Evolutionary conservation across 2,888 invertebrate species (phyloP).

Genomic region (Synergus japonicus): DNA sequence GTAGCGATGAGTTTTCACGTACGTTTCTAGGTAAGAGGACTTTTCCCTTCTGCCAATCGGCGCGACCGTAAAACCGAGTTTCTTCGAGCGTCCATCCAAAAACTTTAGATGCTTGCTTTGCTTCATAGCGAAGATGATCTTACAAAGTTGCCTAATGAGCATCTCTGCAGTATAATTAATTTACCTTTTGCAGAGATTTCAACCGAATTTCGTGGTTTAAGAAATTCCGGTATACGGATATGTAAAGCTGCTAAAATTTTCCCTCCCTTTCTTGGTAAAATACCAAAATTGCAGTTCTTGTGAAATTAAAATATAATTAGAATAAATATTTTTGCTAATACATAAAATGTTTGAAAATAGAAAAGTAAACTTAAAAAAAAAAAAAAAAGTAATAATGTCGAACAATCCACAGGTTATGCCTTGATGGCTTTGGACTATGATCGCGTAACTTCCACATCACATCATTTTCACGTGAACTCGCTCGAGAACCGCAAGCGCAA

Average conservation of each 20-base stretch:
- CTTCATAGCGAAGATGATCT: neutral
- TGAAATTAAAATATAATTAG: too few species aligned
- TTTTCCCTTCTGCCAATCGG: slow-evolving; percentile 8
- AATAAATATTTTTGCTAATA: too few species aligned
- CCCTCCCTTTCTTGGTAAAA: neutral
- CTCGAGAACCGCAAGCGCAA: slow-evolving; percentile 28
- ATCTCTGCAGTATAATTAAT: neutral
- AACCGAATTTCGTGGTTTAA: neutral
- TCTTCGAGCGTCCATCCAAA: slow-evolving; percentile 1
- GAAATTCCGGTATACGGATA: neutral
- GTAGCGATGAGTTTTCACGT: slow-evolving; percentile 23
- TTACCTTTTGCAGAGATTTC: neutral
- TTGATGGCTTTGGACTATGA: neutral
- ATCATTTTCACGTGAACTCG: slow-evolving; percentile 33
- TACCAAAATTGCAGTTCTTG: too few species aligned
- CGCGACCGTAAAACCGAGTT: slow-evolving; percentile 25
- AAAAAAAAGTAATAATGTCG: neutral
- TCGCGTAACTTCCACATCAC: slow-evolving; percentile 12
- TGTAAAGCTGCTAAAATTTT: neutral
- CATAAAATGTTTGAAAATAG: too few species aligned
- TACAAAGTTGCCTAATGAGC: neutral
- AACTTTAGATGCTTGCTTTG: slow-evolving; percentile 25
- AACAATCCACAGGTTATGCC: neutral
- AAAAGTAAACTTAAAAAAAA: neutral
- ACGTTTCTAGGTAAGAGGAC: slow-evolving; percentile 1